Conservation (phyloP, 2,888 invertebrate genomes). For the Andrena haemorrhoa region DNA sequence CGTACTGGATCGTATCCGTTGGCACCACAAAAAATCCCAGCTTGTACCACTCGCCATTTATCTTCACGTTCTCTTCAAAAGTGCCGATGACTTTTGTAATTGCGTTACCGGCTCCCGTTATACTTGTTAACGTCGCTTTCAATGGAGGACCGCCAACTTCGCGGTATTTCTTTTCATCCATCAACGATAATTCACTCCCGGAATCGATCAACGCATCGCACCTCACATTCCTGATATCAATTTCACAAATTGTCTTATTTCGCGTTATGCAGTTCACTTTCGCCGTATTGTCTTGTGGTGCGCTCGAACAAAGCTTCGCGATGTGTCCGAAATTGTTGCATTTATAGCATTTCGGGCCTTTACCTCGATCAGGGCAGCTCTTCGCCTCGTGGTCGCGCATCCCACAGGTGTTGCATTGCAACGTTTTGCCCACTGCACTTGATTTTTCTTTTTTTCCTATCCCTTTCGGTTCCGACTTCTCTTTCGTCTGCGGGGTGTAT, state of each 20-base stretch:
- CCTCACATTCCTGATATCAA: too few species aligned
- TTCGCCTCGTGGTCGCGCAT: constrained; percentile 32
- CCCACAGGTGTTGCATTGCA: too few species aligned
- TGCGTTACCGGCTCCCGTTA: too few species aligned
- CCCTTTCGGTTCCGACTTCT: neutral
- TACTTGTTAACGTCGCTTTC: too few species aligned
- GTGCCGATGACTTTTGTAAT: too few species aligned
- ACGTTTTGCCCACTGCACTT: neutral
- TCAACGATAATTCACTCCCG: too few species aligned
- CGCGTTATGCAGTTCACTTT: constrained; percentile 10
- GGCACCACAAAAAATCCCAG: constrained; percentile 25
- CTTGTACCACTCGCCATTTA: neutral
- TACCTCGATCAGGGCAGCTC: constrained; percentile 47
- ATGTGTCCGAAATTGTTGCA: constrained; percentile 16
- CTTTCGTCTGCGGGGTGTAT: too few species aligned
- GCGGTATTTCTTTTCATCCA: too few species aligned
- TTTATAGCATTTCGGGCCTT: constrained; percentile 25
- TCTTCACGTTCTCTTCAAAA: neutral
- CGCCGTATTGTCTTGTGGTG: neutral
- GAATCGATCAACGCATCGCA: too few species aligned
- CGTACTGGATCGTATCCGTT: neutral
- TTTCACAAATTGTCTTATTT: too few species aligned
- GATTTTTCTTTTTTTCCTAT: neutral
- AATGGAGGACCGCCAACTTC: too few species aligned
- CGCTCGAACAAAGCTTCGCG: neutral